These are phyloP conservation scores for Neolamprologus caudopunctatus DNA, from an alignment of 2,113 vertebrate genomes.

Conservation along the genomic window DNA sequence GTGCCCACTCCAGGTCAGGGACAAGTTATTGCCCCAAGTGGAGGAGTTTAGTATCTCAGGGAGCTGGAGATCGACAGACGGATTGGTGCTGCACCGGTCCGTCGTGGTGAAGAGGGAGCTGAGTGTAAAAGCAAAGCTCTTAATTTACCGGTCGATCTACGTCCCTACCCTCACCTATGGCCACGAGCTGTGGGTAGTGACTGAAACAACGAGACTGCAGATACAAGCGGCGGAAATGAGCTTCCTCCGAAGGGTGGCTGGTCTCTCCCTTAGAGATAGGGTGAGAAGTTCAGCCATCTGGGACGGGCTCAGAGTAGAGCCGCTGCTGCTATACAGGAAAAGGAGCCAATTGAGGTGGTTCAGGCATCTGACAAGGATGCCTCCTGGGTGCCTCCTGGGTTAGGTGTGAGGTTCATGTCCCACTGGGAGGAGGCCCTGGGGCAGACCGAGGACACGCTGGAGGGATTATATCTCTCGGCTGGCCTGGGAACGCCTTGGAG, in stretches of 20 bases:
- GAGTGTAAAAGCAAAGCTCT: no score
- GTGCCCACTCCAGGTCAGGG: neutral
- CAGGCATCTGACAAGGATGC: neutral
- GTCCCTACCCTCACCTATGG: no score
- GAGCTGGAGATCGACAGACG: no score
- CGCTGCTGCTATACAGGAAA: fast-evolving
- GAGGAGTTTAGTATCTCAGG: neutral
- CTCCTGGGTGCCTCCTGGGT: neutral
- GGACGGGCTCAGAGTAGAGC: neutral
- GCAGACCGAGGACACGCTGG: neutral
- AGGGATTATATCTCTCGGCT: fast-evolving
- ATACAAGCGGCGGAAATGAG: fast-evolving
- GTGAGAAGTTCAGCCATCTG: fast-evolving
- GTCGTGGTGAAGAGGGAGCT: fast-evolving
- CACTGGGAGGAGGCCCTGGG: neutral
- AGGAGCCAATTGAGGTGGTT: fast-evolving
- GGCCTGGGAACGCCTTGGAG: neutral
- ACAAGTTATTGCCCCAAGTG: fast-evolving
- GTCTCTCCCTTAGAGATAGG: neutral
- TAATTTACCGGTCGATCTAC: fast-evolving
- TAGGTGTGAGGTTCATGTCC: fast-evolving
- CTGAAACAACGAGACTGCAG: fast-evolving
- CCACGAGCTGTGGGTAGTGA: neutral
- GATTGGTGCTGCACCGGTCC: neutral
- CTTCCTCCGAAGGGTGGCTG: neutral